Base-by-base conservation (phyloP, 2,113 vertebrate species). In the Caretta caretta region DNA sequence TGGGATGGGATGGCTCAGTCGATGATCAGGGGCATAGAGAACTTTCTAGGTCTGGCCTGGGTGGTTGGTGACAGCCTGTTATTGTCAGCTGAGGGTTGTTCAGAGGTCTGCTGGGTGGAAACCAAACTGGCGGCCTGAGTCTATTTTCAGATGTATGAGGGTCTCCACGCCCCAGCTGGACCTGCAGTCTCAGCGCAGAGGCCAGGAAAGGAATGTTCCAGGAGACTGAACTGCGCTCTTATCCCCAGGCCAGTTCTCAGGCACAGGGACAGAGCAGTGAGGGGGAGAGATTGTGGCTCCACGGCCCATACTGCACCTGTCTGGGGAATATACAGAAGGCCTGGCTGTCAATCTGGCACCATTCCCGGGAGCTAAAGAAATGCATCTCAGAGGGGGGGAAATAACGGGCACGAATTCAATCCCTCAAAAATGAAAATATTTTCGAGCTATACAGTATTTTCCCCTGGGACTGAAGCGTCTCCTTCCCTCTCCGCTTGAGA, bases 401-500 rank as follows among this genome's bases (percentile, higher is more conserved):
- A 90, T 81, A 86, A 83, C 10, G 89, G 59, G 83, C 72, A 96
- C 84, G 50, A 92, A 94, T 92, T 42, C 81, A 79, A 9, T 88
- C 87, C 89, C 53, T 94, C 90, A 48, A 42, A 85, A 90, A 5
- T 82, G 89, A 94, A 90, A 95, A 24, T 97, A 86, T 96, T 94
- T 93, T 86, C 91, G 79, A 88, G 65, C 83, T 95, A 53, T 0
- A 0, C 72, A 79, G 78, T 95, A n/a, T 96, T 97, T 95, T 96
- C 92, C 96, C 93, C 88, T 79, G 94, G 92, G 93, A 91, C 38
- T 46, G 93, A 90, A 96, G 89, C 87, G 83, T 96, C 96, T 93
- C 85, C 89, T 92, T 94, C 96, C 6, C 0, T 92, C 83, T 95
- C 78, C 90, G 87, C 87, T 92, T 90, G 95, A 96, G 93, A 97